Evolutionary conservation across 2,113 vertebrate genomes (phyloP), one percentile per base, ranked within the genome.

Genomic region (Ophiodon elongatus): DNA sequence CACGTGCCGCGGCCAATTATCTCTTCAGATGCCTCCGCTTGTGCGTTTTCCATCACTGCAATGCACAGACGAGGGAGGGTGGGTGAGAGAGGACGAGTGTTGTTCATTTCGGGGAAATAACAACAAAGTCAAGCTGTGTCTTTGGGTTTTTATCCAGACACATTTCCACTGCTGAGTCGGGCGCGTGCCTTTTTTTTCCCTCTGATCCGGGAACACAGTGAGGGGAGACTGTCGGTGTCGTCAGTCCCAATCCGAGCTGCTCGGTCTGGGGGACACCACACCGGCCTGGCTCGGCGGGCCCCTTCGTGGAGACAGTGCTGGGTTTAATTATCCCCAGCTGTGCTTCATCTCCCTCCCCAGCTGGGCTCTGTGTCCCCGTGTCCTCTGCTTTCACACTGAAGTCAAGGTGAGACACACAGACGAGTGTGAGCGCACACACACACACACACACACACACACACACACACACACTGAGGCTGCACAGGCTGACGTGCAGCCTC

Each of bases 301-400:
- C 88, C 88, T 84, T 89, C 81, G 82, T 41, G 56, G 73, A 91
- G 92, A 93, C 87, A 85, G 89, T 92, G 88, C 89, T 91, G 86
- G 78, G 90, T 94, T 95, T 95, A 95, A 94, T 95, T 92, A 94
- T 94, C 92, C 89, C 94, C 93, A 94, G 92, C 92, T 94, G 94
- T 85, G 94, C 85, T 59, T 90, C 93, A 91, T 93, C 92, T 91
- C 86, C 89, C 90, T 88, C 90, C 92, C 92, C 92, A 92, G 91
- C 91, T 93, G 93, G 90, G 86, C 70, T 88, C 79, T 43, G 73
- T 71, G 90, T 92, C 93, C 93, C 93, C 71, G 85, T 92, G 92
- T 93, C 94, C 93, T 94, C 91, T 94, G 84, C 86, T 79, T 72
- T 87, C 83, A 64, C 88, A 88, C 83, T 54, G 60, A 79, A 87